phyloP scores from a whole-genome alignment of 2,888 invertebrate species.

The Thera obeliscata region DNA sequence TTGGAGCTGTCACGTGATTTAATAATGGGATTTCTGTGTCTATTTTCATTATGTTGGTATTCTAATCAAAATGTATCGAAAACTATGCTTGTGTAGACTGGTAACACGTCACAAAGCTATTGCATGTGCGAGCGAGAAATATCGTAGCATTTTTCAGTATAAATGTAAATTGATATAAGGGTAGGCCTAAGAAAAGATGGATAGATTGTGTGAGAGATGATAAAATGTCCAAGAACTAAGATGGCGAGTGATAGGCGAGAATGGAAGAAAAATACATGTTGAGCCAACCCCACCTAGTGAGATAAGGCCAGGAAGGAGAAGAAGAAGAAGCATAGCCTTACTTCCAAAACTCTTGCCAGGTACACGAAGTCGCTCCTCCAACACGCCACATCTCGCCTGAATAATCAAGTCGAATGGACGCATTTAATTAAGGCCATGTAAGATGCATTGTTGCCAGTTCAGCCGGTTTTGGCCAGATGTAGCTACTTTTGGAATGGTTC shows the following conservation, averaged over 20 bases:
- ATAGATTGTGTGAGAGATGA: too few species aligned
- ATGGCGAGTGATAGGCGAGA: too few species aligned
- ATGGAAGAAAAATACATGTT: too few species aligned
- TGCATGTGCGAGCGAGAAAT: too few species aligned
- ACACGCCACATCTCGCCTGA: constrained; percentile 37
- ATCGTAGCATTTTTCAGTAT: too few species aligned
- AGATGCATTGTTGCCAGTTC: constrained; percentile 34
- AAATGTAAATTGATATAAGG: too few species aligned
- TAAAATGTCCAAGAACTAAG: too few species aligned
- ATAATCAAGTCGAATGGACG: constrained; percentile 53
- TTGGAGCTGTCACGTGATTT: constrained; percentile 46
- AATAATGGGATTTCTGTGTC: constrained; percentile 41
- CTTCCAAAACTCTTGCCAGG: neutral
- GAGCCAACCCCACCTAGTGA: too few species aligned
- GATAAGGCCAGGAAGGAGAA: too few species aligned
- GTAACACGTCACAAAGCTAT: too few species aligned
- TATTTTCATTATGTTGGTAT: constrained; percentile 4
- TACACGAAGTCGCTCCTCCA: constrained; percentile 6
- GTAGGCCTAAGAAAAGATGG: too few species aligned
- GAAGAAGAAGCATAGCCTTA: neutral
- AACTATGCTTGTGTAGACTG: too few species aligned
- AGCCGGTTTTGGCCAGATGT: constrained; percentile 9
- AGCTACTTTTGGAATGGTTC: neutral
- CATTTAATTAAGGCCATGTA: constrained; percentile 51
- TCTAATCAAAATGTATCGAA: neutral